Percentiles rank a stretch among this genome's conserved stretches.
Conservation (phyloP, 2,797 vertebrate species). For the Sebastes hopkinsi region DNA sequence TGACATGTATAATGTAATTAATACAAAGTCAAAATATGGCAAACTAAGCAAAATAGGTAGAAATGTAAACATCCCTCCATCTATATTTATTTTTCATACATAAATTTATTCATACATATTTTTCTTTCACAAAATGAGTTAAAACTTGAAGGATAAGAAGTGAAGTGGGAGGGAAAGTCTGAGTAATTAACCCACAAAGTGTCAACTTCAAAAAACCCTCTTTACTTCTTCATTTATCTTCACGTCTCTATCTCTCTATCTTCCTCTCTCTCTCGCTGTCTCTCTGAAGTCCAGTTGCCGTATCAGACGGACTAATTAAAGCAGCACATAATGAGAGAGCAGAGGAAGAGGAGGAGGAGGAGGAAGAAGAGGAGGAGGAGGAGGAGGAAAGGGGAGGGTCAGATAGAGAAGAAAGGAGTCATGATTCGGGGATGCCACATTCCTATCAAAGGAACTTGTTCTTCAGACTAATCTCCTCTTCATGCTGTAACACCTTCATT, state of each 20-base stretch:
- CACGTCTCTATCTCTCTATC: slow-evolving; percentile 51
- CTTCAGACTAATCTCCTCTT: slow-evolving; percentile 39
- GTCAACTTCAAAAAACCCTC: slow-evolving; percentile 59
- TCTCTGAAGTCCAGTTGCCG: slow-evolving; percentile 71
- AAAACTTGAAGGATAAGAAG: neutral
- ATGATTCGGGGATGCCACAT: slow-evolving; percentile 43
- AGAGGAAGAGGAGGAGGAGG: slow-evolving; percentile 36
- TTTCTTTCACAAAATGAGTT: neutral
- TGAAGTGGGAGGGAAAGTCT: slow-evolving; percentile 27
- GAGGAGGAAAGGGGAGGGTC: slow-evolving; percentile 27
- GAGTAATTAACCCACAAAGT: slow-evolving; percentile 69
- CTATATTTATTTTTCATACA: neutral
- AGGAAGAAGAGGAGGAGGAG: slow-evolving; percentile 4
- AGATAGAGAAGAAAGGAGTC: slow-evolving; percentile 51
- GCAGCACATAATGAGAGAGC: slow-evolving; percentile 63
- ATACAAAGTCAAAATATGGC: neutral
- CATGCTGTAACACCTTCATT: neutral
- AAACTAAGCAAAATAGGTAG: neutral
- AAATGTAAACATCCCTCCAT: neutral
- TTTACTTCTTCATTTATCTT: slow-evolving; percentile 42
- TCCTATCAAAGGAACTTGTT: slow-evolving; percentile 44
- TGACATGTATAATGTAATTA: neutral
- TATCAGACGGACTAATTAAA: slow-evolving; percentile 74
- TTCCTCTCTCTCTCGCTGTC: slow-evolving; percentile 33
- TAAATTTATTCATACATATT: neutral